Evolutionary conservation across 2,797 vertebrate genomes (phyloP).

Genomic region (Scomberomorus guttatus): DNA sequence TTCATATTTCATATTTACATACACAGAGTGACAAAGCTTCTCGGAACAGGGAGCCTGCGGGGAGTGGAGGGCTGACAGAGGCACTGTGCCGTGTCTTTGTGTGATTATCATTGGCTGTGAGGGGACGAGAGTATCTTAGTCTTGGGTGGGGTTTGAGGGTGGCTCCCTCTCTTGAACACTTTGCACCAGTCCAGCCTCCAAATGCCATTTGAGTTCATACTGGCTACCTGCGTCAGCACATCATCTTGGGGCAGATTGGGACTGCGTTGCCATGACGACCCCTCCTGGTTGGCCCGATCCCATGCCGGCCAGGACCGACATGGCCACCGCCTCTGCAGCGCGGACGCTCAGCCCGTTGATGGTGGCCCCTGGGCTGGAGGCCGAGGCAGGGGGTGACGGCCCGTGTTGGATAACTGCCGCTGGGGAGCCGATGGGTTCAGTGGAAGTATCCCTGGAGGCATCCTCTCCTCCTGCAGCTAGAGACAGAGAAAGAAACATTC

Average conservation of each 20-base stretch:
- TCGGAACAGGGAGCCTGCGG: conserved; percentile 52
- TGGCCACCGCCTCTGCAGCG: conserved; percentile 94
- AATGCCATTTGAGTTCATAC: conserved; percentile 71
- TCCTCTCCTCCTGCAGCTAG: conserved; percentile 87
- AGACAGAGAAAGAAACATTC: conserved; percentile 81
- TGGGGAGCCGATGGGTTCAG: conserved; percentile 89
- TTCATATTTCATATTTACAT: conserved; percentile 69
- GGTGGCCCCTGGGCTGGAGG: conserved; percentile 83
- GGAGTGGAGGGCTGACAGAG: conserved; percentile 55
- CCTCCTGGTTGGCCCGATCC: conserved; percentile 90
- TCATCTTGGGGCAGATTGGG: conserved; percentile 95
- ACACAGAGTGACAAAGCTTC: conserved; percentile 55
- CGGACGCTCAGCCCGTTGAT: conserved; percentile 92
- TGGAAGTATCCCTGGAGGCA: conserved; percentile 87
- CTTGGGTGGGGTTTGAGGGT: conserved; percentile 44
- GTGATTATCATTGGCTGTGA: conserved; percentile 74
- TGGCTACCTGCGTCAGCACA: conserved; percentile 76
- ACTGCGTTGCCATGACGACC: conserved; percentile 86
- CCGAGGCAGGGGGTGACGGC: conserved; percentile 77
- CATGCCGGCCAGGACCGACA: conserved; percentile 94
- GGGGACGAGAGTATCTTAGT: conserved; percentile 55
- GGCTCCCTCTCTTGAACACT: conserved; percentile 63
- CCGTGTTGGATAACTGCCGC: conserved; percentile 92
- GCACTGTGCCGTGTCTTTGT: conserved; percentile 69
- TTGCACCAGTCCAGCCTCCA: conserved; percentile 68